A percentile compares a stretch with the other conserved stretches of the same genome.
Evolutionary conservation across 1,140 invertebrate species (phyloP).

Genomic region (Papilio aristodemus): DNA sequence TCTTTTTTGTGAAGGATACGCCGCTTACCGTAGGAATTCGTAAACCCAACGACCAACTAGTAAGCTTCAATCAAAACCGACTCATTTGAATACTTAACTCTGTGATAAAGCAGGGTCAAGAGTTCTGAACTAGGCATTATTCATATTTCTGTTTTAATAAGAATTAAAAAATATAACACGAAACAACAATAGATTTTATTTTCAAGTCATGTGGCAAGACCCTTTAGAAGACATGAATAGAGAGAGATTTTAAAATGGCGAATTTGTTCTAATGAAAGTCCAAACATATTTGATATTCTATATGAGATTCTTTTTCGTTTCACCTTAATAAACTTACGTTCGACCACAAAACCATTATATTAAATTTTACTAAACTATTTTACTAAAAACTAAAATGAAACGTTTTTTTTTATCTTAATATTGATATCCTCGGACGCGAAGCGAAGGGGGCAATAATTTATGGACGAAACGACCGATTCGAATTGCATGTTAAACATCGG

Average conservation of each 20-base stretch:
- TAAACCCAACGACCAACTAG: slow-evolving; percentile 57
- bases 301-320: neutral
- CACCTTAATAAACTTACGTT: neutral
- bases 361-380: neutral
- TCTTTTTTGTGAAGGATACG: slow-evolving; percentile 64
- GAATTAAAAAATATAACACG: neutral
- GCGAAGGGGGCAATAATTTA: slow-evolving; percentile 18
- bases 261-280: no score
- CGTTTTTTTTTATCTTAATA: slow-evolving; percentile 8
- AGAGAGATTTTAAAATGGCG: no score
- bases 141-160: no score
- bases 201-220: neutral
- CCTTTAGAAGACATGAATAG: neutral
- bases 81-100: slow-evolving; percentile 12
- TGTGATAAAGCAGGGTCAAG: neutral
- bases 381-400: slow-evolving; percentile 2
- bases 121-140: neutral
- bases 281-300: no score
- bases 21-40: slow-evolving; percentile 61
- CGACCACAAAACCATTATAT: neutral
- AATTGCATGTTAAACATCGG: slow-evolving; percentile 15
- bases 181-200: neutral
- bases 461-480: neutral
- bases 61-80: slow-evolving; percentile 12
- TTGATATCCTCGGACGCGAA: slow-evolving; percentile 9